A percentile compares a stretch with the other conserved stretches of the same genome.
These are phyloP conservation scores for Crotalus viridis DNA, from an alignment of 2,113 vertebrate species.

Conservation along the genomic window DNA sequence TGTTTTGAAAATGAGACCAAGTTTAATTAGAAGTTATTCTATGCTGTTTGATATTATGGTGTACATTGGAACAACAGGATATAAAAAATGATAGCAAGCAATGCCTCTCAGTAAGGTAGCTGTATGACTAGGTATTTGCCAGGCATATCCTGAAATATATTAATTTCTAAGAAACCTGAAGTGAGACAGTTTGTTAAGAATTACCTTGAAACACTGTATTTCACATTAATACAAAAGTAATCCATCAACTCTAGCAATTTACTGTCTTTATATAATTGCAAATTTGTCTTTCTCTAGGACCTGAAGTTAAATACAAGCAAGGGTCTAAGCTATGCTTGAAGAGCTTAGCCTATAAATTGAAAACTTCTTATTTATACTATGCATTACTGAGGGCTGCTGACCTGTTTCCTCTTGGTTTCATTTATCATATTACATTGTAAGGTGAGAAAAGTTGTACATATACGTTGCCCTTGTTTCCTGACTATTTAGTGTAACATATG, in stretches of 20 bases:
- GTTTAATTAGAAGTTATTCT: slow-evolving; percentile 18
- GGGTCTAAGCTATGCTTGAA: neutral
- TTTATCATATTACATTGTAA: neutral
- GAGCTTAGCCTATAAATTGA: neutral
- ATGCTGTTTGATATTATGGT: neutral
- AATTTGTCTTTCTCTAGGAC: neutral
- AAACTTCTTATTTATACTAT: neutral
- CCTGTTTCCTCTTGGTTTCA: neutral
- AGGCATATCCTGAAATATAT: slow-evolving; percentile 20
- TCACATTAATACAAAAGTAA: neutral
- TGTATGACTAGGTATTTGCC: neutral
- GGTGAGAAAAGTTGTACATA: neutral
- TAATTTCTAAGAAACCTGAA: slow-evolving; percentile 29
- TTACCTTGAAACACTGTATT: slow-evolving; percentile 21
- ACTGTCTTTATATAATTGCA: slow-evolving; percentile 14
- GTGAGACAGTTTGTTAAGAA: slow-evolving; percentile 27
- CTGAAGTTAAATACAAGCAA: neutral
- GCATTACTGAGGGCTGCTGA: neutral
- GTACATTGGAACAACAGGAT: slow-evolving; percentile 7
- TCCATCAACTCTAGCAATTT: slow-evolving; percentile 22
- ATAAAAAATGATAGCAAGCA: slow-evolving; percentile 15
- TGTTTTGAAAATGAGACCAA: slow-evolving; percentile 18
- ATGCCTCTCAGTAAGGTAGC: slow-evolving; percentile 19
- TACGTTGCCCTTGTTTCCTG: neutral
- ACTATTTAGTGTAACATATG: neutral